phyloP scores from a whole-genome alignment of 2,888 invertebrate species.

The Caenorhabditis doughertyi region DNA sequence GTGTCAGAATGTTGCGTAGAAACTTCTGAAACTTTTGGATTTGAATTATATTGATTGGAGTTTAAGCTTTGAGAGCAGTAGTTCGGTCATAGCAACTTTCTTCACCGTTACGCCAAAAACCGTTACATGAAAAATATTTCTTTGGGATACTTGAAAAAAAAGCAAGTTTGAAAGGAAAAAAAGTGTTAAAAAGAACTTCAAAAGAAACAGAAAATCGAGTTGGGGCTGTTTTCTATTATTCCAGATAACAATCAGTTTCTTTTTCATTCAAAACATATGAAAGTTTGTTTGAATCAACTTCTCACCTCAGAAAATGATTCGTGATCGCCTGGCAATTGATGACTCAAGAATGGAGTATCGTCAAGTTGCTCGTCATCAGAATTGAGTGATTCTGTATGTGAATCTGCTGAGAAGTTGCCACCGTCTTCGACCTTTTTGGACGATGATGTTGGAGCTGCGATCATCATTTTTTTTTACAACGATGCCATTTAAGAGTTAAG shows the following conservation, averaged over 20 bases:
- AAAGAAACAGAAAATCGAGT: neutral
- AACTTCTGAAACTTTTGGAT: constrained; percentile 50
- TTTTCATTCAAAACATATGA: neutral
- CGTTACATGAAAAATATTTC: no score
- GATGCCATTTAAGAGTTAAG: constrained; percentile 40
- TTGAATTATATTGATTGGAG: no score
- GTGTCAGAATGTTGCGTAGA: constrained; percentile 65
- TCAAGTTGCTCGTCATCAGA: constrained; percentile 65
- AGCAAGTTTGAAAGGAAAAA: neutral
- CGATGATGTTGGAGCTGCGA: constrained; percentile 48
- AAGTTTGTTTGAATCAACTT: neutral
- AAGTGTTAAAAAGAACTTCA: neutral
- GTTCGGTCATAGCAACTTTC: no score
- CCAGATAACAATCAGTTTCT: neutral
- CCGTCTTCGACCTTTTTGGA: constrained; percentile 47
- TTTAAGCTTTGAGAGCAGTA: no score
- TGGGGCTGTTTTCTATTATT: neutral
- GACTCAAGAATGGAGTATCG: constrained; percentile 59
- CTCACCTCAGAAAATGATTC: constrained; percentile 66
- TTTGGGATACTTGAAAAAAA: no score
- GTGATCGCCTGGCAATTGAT: constrained; percentile 56
- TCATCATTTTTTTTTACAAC: constrained; percentile 34
- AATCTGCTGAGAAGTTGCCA: constrained; percentile 59
- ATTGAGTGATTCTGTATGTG: constrained; percentile 22
- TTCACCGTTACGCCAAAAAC: no score